Evolutionary conservation across 2,797 vertebrate species (phyloP).

Genomic region (Hafferia zeledoni): DNA sequence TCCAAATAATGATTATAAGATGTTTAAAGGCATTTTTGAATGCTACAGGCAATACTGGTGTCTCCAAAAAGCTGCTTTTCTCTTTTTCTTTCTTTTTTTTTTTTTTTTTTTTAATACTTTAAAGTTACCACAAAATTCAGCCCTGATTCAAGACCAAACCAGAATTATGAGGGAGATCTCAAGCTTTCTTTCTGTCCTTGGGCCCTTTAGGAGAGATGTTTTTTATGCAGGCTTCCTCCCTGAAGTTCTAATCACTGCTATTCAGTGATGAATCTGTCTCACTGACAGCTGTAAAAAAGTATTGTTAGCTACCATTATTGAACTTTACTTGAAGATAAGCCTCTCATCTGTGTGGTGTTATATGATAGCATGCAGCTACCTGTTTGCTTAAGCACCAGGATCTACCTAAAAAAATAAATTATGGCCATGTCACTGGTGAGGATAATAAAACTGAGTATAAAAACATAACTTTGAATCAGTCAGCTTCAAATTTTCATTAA

Average conservation of each 20-base stretch:
- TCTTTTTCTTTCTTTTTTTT: not conserved
- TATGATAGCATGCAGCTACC: not conserved
- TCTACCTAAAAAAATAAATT: not conserved
- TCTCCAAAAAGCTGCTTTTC: not conserved
- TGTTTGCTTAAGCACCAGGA: not conserved
- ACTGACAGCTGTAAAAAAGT: not conserved
- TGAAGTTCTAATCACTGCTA: not conserved
- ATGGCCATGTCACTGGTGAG: not conserved
- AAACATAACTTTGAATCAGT: not conserved
- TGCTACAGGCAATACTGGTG: not conserved
- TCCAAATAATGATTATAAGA: not conserved
- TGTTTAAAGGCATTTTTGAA: not conserved
- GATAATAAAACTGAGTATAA: not conserved
- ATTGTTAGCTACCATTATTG: not conserved
- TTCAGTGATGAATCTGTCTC: not conserved
- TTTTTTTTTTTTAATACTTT: not conserved
- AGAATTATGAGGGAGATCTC: not conserved
- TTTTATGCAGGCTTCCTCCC: not conserved
- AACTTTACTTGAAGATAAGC: not conserved
- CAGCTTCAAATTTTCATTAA: slow-evolving; percentile 13
- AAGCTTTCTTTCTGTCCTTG: not conserved
- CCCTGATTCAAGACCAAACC: not conserved
- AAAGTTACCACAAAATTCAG: not conserved
- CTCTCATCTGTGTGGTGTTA: not conserved
- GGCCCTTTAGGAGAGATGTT: not conserved